Evolutionary conservation across 2,888 invertebrate genomes (phyloP).

Genomic region (Brenthis ino): DNA sequence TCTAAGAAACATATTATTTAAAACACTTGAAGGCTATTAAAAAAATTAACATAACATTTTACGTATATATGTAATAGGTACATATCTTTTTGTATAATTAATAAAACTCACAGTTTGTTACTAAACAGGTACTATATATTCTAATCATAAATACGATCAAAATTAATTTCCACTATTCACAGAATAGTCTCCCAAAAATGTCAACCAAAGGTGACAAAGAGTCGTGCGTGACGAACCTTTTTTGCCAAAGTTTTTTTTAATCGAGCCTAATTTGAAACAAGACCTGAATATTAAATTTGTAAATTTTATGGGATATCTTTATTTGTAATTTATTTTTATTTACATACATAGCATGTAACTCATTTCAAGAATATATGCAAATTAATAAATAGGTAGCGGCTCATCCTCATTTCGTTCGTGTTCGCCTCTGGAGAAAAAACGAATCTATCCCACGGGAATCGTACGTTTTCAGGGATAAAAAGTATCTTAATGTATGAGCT

Average conservation of each 20-base stretch:
- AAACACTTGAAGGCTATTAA: no score
- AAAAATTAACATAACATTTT: no score
- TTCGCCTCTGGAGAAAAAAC: no score
- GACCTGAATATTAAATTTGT: constrained; percentile 2
- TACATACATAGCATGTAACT: no score
- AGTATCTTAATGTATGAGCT: no score
- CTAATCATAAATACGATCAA: constrained; percentile 23
- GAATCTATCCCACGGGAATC: no score
- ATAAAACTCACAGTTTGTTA: not conserved
- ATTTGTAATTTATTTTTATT: not conserved
- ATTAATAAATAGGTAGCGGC: no score
- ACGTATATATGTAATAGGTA: no score
- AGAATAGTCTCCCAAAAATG: constrained; percentile 32
- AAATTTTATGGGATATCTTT: not conserved
- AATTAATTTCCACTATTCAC: constrained; percentile 40
- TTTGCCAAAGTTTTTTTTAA: constrained; percentile 10
- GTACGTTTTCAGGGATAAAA: no score
- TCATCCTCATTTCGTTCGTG: no score
- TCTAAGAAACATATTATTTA: no score
- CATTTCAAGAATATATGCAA: no score
- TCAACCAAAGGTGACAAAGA: constrained; percentile 25
- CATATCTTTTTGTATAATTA: not conserved
- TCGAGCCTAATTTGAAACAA: constrained; percentile 1
- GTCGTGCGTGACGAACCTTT: constrained; percentile 23
- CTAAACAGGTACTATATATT: constrained; percentile 36